Conservation (phyloP, 2,113 vertebrate species). For the Ramphastos sulfuratus region DNA sequence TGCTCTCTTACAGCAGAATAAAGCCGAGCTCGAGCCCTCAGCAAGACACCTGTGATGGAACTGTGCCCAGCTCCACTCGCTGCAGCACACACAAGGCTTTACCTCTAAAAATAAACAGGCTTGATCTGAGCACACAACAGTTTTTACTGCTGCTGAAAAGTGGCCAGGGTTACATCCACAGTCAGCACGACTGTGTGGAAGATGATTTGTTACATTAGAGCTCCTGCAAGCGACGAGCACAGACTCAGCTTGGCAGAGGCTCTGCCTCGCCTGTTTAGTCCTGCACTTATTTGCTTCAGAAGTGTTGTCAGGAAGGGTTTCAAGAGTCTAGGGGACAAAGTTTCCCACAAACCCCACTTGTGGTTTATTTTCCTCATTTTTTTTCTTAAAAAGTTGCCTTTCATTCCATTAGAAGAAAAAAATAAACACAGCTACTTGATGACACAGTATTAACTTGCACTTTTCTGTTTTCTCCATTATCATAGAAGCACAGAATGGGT, state of each 20-base stretch:
- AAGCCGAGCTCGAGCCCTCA: background rate
- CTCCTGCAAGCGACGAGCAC: slow-evolving; percentile 40
- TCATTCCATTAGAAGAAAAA: background rate
- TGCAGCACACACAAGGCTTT: slow-evolving; percentile 15
- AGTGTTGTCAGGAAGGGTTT: background rate
- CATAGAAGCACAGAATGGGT: too few species aligned
- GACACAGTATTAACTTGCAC: background rate
- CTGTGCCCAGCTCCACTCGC: background rate
- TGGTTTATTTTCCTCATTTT: background rate
- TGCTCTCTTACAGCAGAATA: background rate
- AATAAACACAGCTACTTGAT: background rate
- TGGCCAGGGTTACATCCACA: background rate
- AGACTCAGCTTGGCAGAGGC: slow-evolving; percentile 26
- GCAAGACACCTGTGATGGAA: slow-evolving; percentile 51
- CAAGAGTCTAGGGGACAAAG: background rate
- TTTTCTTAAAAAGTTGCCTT: background rate
- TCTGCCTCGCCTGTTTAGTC: slow-evolving; percentile 49
- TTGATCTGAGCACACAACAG: slow-evolving; percentile 21
- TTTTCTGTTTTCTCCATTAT: background rate
- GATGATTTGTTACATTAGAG: slow-evolving; percentile 35
- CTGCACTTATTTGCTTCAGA: background rate
- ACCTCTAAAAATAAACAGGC: slow-evolving; percentile 58
- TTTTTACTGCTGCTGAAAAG: slow-evolving; percentile 46
- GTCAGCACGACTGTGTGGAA: background rate
- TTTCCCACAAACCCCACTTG: background rate